These are phyloP conservation scores for Nymphalis urticae DNA, from an alignment of 2,888 invertebrate species.

Conservation along the genomic window DNA sequence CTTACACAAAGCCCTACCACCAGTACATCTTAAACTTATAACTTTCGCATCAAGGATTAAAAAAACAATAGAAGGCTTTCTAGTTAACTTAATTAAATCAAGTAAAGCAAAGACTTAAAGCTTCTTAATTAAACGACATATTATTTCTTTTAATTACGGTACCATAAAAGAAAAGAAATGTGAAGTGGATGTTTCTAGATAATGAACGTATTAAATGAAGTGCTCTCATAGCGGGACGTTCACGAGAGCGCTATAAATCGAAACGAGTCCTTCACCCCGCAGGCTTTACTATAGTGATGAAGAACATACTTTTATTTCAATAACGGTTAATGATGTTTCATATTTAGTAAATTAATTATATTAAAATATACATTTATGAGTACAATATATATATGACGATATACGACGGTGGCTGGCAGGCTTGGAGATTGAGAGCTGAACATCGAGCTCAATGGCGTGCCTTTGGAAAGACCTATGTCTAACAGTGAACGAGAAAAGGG, in stretches of 20 bases:
- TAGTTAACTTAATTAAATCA: not conserved
- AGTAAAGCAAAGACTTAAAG: not conserved
- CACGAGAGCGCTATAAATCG: conserved; percentile 3
- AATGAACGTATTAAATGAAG: not conserved
- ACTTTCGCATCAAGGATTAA: no score
- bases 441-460: no score
- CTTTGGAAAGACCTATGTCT: no score
- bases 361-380: no score
- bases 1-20: no score
- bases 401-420: no score
- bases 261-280: not conserved
- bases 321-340: not conserved
- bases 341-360: not conserved
- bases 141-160: conserved; percentile 2
- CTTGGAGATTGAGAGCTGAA: no score
- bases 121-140: not conserved
- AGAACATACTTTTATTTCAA: conserved; percentile 1
- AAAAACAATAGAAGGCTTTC: not conserved
- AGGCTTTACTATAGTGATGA: conserved; percentile 3
- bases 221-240: conserved; percentile 1
- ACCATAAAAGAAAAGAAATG: not conserved
- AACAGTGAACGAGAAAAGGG: no score
- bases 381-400: no score
- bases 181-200: not conserved
- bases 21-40: no score